phyloP scores from a whole-genome alignment of 2,888 invertebrate genomes.

The Ennomos erosarius region DNA sequence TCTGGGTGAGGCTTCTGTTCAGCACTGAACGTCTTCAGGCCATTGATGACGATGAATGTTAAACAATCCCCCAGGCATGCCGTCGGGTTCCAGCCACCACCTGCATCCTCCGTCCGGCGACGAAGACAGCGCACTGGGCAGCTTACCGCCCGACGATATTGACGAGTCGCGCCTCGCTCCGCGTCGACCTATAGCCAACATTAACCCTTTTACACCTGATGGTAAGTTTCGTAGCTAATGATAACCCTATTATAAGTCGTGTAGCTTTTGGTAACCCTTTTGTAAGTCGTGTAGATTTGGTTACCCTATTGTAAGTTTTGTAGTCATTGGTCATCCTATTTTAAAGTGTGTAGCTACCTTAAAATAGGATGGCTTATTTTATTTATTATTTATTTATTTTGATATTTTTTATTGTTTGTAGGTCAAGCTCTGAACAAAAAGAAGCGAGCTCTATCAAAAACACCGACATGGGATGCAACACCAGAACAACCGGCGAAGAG shows the following conservation, averaged over 20 bases:
- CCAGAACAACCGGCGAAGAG: conserved; percentile 91
- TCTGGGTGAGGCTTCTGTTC: too few relatives aligned
- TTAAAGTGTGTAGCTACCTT: too few relatives aligned
- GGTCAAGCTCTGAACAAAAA: conserved; percentile 88
- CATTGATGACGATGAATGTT: too few relatives aligned
- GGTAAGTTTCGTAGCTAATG: conserved; percentile 67
- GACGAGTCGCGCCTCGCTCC: conserved; percentile 55
- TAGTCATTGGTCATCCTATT: background rate
- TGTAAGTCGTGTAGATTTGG: too few relatives aligned
- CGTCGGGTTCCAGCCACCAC: conserved; percentile 73
- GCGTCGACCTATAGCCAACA: conserved; percentile 87
- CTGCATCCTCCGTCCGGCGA: conserved; percentile 72
- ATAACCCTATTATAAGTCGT: too few relatives aligned
- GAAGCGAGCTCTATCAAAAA: conserved; percentile 88
- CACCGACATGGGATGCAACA: conserved; percentile 75
- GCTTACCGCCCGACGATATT: conserved; percentile 73
- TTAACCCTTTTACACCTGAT: conserved; percentile 94
- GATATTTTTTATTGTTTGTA: conserved; percentile 35
- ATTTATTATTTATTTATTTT: too few relatives aligned
- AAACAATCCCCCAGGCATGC: conserved; percentile 56
- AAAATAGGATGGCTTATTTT: too few relatives aligned
- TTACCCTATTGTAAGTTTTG: conserved; percentile 85
- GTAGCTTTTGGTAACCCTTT: too few relatives aligned
- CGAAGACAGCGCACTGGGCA: conserved; percentile 76
- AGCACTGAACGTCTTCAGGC: too few relatives aligned